Base-by-base conservation (phyloP, 2,888 invertebrate species). In the Phalangium opilio region DNA sequence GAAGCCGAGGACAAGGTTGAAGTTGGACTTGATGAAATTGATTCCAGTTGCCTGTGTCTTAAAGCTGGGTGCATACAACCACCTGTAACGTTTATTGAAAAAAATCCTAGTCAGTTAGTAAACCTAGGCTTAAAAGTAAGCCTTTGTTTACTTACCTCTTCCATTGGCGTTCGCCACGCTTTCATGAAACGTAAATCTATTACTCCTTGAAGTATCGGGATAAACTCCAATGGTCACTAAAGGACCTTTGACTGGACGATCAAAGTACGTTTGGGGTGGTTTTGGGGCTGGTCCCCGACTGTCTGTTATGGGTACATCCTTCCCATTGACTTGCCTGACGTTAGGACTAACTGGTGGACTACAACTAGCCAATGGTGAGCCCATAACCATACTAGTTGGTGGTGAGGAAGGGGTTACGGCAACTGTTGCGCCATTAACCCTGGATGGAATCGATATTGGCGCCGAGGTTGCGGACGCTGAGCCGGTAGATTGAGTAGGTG, bases 161-260 rank as follows among this genome's bases (percentile, higher is more conserved):
- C 27, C 27, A 27, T 27, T 27, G 27, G 27, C 27, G 27, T 8
- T 27, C 5, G 27, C 27, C 4, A 19, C 19, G 11, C 17, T 41
- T 18, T 41, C 41, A 7, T 40, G 32, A 12, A 20, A 11, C 8
- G 33, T 15, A 21, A 47, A 47, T 8, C 47, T 18, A 21, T 47
- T 47, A 32, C 5, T 39, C 15, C 11, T 19, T 5, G 36, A 19
- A 14, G n/a, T 42, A 19, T 47, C 43, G 11, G 19, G n/a, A 36
- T 47, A 47, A 10, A 43, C 36, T 7, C 43, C 43, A 35, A 47
- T 47, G 12, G 41, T 14, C 8, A 47, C 47, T 11, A 47, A 20
- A 27, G 47, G 47, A 19, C 43, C 43, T 11, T 11, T 35, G 10
- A 21, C 17, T 2, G 46, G 27, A 2, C 19, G 14, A 19, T 41